Percentiles rank a stretch among this genome's conserved stretches.
Evolutionary conservation across 2,888 invertebrate genomes (phyloP).

Genomic region (Portevinia maculata): DNA sequence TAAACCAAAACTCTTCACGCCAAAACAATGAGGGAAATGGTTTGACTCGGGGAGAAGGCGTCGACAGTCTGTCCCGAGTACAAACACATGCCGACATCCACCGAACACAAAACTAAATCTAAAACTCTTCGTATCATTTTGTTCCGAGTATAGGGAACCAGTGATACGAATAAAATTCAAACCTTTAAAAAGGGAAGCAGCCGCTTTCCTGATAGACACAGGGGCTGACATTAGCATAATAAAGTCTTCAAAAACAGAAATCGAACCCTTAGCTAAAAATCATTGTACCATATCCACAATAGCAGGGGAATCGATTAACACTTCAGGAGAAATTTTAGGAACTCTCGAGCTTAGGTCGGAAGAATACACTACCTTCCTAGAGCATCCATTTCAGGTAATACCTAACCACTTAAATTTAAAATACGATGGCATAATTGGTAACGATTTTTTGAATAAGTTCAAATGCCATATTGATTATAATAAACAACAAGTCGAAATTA

Average conservation of each 20-base stretch:
- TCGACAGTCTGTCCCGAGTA: conserved; percentile 16
- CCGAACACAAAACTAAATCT: background rate
- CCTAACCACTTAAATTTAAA: background rate
- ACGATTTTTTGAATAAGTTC: background rate
- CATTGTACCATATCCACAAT: background rate
- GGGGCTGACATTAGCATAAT: conserved; percentile 7
- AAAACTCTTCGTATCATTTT: conserved; percentile 1
- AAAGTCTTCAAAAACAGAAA: background rate
- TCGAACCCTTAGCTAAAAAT: background rate
- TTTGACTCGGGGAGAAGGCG: background rate
- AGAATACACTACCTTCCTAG: background rate
- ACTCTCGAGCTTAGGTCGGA: background rate
- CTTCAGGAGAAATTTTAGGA: background rate
- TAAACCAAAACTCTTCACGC: too few species aligned
- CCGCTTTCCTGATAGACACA: conserved; percentile 10
- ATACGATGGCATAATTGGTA: background rate
- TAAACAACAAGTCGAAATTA: background rate
- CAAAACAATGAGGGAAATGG: conserved; percentile 1
- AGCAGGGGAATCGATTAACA: background rate
- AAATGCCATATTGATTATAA: background rate
- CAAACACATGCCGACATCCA: background rate
- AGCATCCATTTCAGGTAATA: background rate
- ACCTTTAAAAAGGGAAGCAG: background rate
- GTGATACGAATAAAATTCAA: conserved; percentile 6
- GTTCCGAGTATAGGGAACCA: conserved; percentile 5